These are phyloP conservation scores for Buphagus erythrorhynchus DNA, from an alignment of 2,797 vertebrate species.

Conservation along the genomic window DNA sequence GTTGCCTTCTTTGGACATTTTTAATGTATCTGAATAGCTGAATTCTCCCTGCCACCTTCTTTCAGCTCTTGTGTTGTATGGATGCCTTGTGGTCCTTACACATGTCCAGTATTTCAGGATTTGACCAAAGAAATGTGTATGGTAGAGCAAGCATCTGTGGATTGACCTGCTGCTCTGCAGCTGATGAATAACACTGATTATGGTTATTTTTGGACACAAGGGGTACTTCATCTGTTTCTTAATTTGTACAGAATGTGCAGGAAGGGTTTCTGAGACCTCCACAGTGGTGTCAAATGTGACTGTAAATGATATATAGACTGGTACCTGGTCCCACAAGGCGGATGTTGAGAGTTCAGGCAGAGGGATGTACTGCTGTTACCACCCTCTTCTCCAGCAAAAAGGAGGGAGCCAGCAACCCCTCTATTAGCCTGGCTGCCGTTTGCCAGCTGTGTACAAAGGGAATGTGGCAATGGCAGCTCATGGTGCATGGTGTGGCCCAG, in stretches of 20 bases:
- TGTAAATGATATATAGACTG: fast-evolving
- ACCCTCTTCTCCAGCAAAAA: not conserved
- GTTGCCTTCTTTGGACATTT: not conserved
- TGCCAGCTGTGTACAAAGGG: not conserved
- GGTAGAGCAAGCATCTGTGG: not conserved
- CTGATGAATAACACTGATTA: not conserved
- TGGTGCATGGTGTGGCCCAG: fast-evolving
- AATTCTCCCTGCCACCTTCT: not conserved
- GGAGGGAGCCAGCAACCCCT: not conserved
- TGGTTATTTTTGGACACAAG: not conserved
- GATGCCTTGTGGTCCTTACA: not conserved
- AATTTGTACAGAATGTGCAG: not conserved
- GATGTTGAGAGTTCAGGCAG: not conserved
- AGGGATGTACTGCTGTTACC: fast-evolving
- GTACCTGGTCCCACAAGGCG: fast-evolving
- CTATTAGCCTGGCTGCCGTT: not conserved
- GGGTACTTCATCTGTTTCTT: not conserved
- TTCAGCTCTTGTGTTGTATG: not conserved
- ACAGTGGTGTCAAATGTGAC: not conserved
- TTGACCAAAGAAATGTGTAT: not conserved
- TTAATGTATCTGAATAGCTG: not conserved
- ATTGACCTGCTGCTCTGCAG: not conserved
- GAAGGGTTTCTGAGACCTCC: not conserved
- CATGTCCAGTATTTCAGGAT: not conserved
- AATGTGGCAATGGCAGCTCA: fast-evolving